A percentile compares a stretch with the other conserved stretches of the same genome.
phyloP scores from a whole-genome alignment of 1,140 invertebrate genomes.

The Frieseomelitta varia region DNA sequence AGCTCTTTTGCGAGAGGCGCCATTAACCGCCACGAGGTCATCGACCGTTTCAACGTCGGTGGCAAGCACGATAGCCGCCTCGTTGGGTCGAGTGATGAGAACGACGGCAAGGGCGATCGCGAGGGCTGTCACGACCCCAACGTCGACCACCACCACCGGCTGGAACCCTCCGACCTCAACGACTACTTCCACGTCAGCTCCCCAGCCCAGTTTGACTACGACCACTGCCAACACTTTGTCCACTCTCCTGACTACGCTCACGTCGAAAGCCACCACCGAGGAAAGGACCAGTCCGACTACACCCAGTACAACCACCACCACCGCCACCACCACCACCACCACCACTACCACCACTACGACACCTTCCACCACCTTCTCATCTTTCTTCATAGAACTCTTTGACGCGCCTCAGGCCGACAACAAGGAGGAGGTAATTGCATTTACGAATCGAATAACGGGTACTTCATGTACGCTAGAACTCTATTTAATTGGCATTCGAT shows the following conservation, averaged over 20 bases:
- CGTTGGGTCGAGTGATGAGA: constrained; percentile 74
- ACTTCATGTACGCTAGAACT: background rate
- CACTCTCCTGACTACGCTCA: constrained; percentile 69
- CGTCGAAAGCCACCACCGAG: constrained; percentile 78
- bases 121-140: constrained; percentile 73
- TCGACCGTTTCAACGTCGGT: constrained; percentile 63
- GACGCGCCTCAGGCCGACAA: constrained; percentile 62
- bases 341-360: constrained; percentile 70
- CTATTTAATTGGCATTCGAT: too few species aligned
- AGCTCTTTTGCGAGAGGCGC: constrained; percentile 72
- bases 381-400: constrained; percentile 58
- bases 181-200: constrained; percentile 64
- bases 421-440: constrained; percentile 56
- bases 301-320: constrained; percentile 79
- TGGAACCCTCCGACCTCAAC: constrained; percentile 61
- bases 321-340: constrained; percentile 72
- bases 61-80: constrained; percentile 69
- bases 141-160: constrained; percentile 75
- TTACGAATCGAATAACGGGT: background rate
- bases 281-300: constrained; percentile 78
- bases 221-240: constrained; percentile 73
- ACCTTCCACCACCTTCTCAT: constrained; percentile 72
- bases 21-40: constrained; percentile 58
- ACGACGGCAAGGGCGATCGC: constrained; percentile 78
- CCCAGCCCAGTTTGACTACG: constrained; percentile 60